phyloP scores from a whole-genome alignment of 2,113 vertebrate genomes.

The Alligator sinensis region DNA sequence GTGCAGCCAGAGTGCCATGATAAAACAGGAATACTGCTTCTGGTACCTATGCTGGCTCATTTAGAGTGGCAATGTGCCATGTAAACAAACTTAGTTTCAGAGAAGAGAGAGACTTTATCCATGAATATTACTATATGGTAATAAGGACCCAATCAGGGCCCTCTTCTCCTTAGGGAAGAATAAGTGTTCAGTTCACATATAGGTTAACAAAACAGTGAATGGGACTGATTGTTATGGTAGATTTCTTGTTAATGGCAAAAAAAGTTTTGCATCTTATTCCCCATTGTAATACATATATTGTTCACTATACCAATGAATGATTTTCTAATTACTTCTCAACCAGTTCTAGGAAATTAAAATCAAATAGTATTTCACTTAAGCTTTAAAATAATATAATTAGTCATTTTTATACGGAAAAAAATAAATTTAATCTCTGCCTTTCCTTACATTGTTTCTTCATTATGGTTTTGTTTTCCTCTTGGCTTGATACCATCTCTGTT shows the following conservation, averaged over 20 bases:
- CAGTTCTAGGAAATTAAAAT: conserved; percentile 51
- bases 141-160: too few relatives aligned
- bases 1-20: too few relatives aligned
- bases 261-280: conserved; percentile 17
- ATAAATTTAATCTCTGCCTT: not conserved
- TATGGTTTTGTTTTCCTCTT: not conserved
- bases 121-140: too few relatives aligned
- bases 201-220: conserved; percentile 38
- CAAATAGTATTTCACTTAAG: conserved; percentile 37
- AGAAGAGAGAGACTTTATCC: too few relatives aligned
- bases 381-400: conserved; percentile 30
- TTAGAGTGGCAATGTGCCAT: too few relatives aligned
- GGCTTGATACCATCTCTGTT: not conserved
- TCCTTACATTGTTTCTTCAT: not conserved
- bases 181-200: conserved; percentile 24
- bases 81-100: too few relatives aligned
- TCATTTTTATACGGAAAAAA: not conserved
- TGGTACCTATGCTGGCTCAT: too few relatives aligned
- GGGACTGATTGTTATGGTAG: not conserved
- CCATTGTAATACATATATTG: conserved; percentile 49
- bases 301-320: conserved; percentile 48
- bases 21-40: too few relatives aligned
- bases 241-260: conserved; percentile 21
- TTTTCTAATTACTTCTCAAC: conserved; percentile 54
- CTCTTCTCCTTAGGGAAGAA: too few relatives aligned